A percentile compares a stretch with the other conserved stretches of the same genome.
Evolutionary conservation across 2,113 vertebrate species (phyloP).

Genomic region (Leptocoma aspasia): DNA sequence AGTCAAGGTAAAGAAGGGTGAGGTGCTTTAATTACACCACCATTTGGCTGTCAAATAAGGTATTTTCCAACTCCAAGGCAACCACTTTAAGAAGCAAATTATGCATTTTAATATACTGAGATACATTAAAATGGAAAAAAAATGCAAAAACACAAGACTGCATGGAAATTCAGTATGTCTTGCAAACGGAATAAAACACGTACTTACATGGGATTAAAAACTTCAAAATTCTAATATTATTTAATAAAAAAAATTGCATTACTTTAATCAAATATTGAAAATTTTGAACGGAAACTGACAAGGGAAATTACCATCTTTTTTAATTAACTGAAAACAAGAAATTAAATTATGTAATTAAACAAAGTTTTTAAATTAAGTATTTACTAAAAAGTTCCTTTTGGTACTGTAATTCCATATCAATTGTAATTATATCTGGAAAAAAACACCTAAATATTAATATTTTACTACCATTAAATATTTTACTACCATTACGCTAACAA

Average conservation of each 20-base stretch:
- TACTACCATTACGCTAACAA: neutral
- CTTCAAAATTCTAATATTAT: neutral
- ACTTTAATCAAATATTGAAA: neutral
- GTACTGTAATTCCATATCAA: neutral
- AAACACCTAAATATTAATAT: neutral
- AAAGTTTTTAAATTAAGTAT: neutral
- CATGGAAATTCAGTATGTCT: neutral
- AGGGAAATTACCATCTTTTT: neutral
- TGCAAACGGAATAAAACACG: neutral
- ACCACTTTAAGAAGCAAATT: neutral
- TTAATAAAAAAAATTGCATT: neutral
- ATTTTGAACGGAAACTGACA: neutral
- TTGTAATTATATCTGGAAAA: neutral
- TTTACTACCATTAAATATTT: neutral
- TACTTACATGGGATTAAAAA: neutral
- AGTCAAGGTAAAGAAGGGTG: neutral
- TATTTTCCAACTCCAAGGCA: neutral
- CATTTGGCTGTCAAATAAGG: slow-evolving; percentile 56
- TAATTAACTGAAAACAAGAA: neutral
- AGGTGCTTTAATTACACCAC: neutral
- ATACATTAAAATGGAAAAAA: neutral
- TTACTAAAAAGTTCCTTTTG: neutral
- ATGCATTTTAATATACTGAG: neutral
- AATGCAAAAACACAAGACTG: neutral
- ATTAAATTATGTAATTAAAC: neutral